A percentile compares a stretch with the other conserved stretches of the same genome.
phyloP scores from a whole-genome alignment of 2,888 invertebrate species.

The Anticlea derivata region DNA sequence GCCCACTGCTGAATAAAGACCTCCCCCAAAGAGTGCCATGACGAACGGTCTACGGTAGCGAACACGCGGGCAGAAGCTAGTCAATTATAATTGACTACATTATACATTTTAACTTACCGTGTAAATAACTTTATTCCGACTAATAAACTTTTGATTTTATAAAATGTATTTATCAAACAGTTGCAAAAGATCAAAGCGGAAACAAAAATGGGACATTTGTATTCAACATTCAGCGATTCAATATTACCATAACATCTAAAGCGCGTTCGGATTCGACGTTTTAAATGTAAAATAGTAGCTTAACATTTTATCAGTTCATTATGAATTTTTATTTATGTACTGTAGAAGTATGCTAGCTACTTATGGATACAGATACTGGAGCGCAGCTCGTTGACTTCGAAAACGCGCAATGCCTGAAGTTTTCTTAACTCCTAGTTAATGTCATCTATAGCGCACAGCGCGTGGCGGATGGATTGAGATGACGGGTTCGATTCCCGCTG shows the following conservation, averaged over 20 bases:
- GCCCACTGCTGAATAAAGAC: too few species aligned
- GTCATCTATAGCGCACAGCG: not conserved
- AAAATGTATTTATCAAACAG: not conserved
- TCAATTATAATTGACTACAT: too few species aligned
- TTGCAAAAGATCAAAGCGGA: slow-evolving; percentile 16
- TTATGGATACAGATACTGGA: slow-evolving; percentile 4
- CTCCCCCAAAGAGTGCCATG: too few species aligned
- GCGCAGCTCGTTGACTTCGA: slow-evolving; percentile 4
- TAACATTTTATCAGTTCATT: slow-evolving; percentile 30
- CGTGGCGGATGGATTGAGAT: too few species aligned
- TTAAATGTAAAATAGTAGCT: slow-evolving; percentile 21
- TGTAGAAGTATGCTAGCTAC: slow-evolving; percentile 17
- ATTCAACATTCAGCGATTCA: slow-evolving; percentile 15
- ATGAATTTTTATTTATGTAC: slow-evolving; percentile 25
- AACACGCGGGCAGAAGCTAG: too few species aligned
- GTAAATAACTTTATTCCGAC: too few species aligned
- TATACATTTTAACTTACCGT: too few species aligned
- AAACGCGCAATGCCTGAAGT: too few species aligned
- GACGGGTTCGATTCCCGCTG: too few species aligned
- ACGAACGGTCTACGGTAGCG: too few species aligned
- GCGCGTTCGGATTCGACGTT: slow-evolving; percentile 14
- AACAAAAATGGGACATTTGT: slow-evolving; percentile 9
- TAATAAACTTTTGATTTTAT: too few species aligned
- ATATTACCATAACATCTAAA: slow-evolving; percentile 23
- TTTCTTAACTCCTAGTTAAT: too few species aligned